Evolutionary conservation across 1,140 invertebrate species (phyloP).

Genomic region (Drosophila azteca): DNA sequence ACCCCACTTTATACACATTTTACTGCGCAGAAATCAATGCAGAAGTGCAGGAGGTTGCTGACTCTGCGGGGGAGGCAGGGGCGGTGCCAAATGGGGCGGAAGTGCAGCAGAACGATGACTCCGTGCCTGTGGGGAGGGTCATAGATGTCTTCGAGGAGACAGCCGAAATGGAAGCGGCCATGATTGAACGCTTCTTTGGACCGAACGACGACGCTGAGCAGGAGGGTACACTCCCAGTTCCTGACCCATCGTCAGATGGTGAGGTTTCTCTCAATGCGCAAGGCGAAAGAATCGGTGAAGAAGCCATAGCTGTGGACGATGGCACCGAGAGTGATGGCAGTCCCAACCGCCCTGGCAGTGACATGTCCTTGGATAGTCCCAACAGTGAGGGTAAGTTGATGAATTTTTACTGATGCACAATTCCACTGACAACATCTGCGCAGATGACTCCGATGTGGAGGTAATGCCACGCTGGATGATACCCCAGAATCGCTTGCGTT

Average conservation of each 20-base stretch:
- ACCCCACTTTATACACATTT: background rate
- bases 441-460: slow-evolving; percentile 64
- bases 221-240: too few relatives aligned
- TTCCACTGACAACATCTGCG: background rate
- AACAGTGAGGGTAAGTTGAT: slow-evolving; percentile 58
- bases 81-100: background rate
- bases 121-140: slow-evolving; percentile 22
- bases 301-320: slow-evolving; percentile 5
- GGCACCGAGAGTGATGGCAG: slow-evolving; percentile 1
- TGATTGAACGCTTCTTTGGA: too few relatives aligned
- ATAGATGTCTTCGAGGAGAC: slow-evolving; percentile 45
- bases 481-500: slow-evolving; percentile 58
- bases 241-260: too few relatives aligned
- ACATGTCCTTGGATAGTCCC: slow-evolving; percentile 69
- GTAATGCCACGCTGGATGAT: slow-evolving; percentile 66
- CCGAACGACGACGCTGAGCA: too few relatives aligned
- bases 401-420: too few relatives aligned
- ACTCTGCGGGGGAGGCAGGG: background rate
- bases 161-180: too few relatives aligned
- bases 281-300: background rate
- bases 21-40: slow-evolving; percentile 62
- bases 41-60: slow-evolving; percentile 8
- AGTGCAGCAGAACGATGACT: slow-evolving; percentile 1
- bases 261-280: too few relatives aligned
- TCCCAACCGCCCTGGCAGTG: slow-evolving; percentile 31